Base-by-base conservation (phyloP, 1,140 invertebrate species). In the Choristoneura fumiferana region DNA sequence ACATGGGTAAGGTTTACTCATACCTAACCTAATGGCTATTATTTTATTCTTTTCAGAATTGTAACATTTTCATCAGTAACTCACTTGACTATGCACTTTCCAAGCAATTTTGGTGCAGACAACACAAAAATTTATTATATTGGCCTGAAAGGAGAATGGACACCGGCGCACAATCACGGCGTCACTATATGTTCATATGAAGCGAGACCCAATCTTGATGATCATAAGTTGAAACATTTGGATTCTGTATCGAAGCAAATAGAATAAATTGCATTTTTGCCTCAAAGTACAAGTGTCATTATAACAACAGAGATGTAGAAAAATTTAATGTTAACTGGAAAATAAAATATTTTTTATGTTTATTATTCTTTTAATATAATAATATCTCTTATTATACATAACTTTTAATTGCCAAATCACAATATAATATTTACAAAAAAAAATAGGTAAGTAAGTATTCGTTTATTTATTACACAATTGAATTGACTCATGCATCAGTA, bases 141-240 rank as follows among this genome's bases (percentile, higher is more conserved):
- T 80, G 98, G 98, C 9, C 90, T 99, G n/a, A 94, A 94, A 80
- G 98, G 97, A 5, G 97, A 99, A 90, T 98, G 95, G 90, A 92
- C 91, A n/a, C 92, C 94, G 72, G 94, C 92, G 0, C 95, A 95
- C 75, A 91, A 93, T 55, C 96, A 98, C 81, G 96, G 96, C 58
- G 95, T 98, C 3, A 95, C 95, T 15, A 96, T 98, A 71, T 96
- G 96, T 72, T 95, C 93, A 56, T 98, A 98, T 87, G 97, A 98
- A 91, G 87, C 93, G 0, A 90, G 92, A 65, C 95, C 97, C 10
- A 97, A 96, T 84, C 90, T 96, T 8, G 91, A 93, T 53, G 96
- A 98, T 88, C 96, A 98, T 83, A 95, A 95, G 81, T 92, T 93
- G 40, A 92, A 94, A 72, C 69, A 92, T 8, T 89, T 93, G 60